These are phyloP conservation scores for Corythaeola cristata DNA, from an alignment of 2,113 vertebrate genomes.

Conservation along the genomic window DNA sequence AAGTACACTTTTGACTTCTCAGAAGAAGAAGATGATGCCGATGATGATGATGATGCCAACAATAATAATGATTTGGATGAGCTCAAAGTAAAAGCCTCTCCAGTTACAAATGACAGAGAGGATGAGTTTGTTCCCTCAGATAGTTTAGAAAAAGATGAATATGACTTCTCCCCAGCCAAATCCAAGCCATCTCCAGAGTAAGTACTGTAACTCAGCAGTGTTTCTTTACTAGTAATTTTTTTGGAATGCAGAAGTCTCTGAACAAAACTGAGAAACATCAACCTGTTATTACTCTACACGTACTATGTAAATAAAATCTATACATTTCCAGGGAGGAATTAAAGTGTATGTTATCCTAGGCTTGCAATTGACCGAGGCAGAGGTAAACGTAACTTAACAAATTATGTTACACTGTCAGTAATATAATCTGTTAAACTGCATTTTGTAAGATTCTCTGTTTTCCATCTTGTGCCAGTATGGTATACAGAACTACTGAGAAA, in stretches of 20 bases:
- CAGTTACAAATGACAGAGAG: slow-evolving; percentile 83
- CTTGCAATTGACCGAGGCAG: neutral
- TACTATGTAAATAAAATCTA: neutral
- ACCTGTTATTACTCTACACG: neutral
- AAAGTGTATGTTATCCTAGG: neutral
- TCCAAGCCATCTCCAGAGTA: slow-evolving; percentile 79
- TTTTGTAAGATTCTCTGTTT: neutral
- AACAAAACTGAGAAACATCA: neutral
- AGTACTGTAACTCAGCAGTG: slow-evolving; percentile 45
- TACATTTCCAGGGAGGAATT: neutral
- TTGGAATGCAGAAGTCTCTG: neutral
- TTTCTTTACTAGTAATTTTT: neutral
- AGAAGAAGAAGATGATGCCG: slow-evolving; percentile 90
- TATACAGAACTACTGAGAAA: neutral
- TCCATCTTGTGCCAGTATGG: neutral
- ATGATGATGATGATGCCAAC: slow-evolving; percentile 77
- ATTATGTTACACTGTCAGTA: neutral
- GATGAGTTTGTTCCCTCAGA: slow-evolving; percentile 81
- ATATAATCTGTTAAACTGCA: neutral
- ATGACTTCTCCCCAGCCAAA: slow-evolving; percentile 82
- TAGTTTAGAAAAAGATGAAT: slow-evolving; percentile 81
- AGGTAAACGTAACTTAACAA: neutral
- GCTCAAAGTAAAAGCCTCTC: slow-evolving; percentile 82
- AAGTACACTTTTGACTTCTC: slow-evolving; percentile 99
- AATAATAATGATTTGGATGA: slow-evolving; percentile 81